phyloP scores from a whole-genome alignment of 2,888 invertebrate species.

The Antheraea assamensis region DNA sequence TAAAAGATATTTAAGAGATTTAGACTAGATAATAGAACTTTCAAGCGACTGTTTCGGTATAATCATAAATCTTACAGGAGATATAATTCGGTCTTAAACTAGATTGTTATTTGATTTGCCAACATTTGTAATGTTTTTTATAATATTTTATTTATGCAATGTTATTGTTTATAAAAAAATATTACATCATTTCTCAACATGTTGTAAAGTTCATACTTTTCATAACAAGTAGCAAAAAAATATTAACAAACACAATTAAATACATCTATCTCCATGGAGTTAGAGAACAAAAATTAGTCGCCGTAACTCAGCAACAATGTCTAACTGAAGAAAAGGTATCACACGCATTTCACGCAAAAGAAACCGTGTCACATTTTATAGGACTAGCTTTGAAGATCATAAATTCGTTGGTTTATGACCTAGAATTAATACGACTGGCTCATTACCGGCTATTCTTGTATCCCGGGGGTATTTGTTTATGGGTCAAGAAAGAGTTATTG shows the following conservation, averaged over 20 bases:
- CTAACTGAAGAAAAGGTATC: conserved; percentile 52
- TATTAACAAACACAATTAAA: conserved; percentile 10
- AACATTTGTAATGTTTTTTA: too few relatives aligned
- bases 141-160: too few relatives aligned
- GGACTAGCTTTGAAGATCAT: conserved; percentile 64
- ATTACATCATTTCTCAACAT: too few relatives aligned
- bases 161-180: too few relatives aligned
- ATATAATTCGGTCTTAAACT: too few relatives aligned
- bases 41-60: too few relatives aligned
- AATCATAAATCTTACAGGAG: too few relatives aligned
- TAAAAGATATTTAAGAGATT: background rate
- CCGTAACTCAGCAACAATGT: conserved; percentile 74
- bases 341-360: conserved; percentile 55
- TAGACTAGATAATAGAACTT: too few relatives aligned
- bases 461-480: conserved; percentile 66
- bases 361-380: conserved; percentile 77
- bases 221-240: background rate
- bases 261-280: conserved; percentile 47
- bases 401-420: conserved; percentile 78
- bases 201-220: background rate
- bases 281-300: conserved; percentile 59
- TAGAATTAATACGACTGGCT: conserved; percentile 76
- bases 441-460: conserved; percentile 78
- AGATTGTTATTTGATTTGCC: too few relatives aligned
- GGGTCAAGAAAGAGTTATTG: conserved; percentile 79